Evolutionary conservation across 2,113 vertebrate genomes (phyloP).

Genomic region (Polypterus bichir): DNA sequence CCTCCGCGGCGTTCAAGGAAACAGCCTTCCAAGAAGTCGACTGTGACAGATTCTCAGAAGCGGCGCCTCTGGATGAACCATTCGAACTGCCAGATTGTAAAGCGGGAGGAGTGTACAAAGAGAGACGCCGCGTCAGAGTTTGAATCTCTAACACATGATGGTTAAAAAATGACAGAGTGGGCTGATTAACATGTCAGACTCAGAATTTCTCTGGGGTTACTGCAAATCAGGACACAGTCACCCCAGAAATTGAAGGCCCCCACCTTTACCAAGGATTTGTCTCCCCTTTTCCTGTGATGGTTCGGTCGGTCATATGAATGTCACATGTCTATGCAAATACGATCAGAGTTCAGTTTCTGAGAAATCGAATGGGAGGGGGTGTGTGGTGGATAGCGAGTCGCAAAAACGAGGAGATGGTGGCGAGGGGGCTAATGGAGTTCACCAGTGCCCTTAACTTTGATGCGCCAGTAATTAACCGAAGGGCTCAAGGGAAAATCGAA

Average conservation of each 20-base stretch:
- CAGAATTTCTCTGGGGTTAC: no score
- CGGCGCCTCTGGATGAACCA: neutral
- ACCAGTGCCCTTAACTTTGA: no score
- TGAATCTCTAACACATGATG: no score
- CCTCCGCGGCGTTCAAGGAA: slow-evolving; percentile 2
- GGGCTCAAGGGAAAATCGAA: no score
- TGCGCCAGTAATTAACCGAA: no score
- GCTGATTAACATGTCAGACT: no score
- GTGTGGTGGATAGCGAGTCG: neutral
- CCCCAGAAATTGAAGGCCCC: no score
- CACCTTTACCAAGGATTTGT: no score
- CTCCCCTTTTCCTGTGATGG: neutral
- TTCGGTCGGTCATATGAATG: neutral
- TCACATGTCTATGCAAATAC: slow-evolving; percentile 4
- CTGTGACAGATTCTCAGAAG: neutral
- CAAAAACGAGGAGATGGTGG: neutral
- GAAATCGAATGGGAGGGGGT: neutral
- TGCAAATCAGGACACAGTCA: no score
- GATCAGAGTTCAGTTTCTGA: neutral
- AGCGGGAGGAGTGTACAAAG: no score
- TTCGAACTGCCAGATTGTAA: neutral
- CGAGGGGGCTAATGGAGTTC: neutral
- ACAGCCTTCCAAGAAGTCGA: neutral
- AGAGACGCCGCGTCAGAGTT: no score
- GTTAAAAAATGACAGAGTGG: no score